Evolutionary conservation across 2,797 vertebrate genomes (phyloP), one percentile per base, ranked within the genome.

Genomic region (Hemitrygon akajei): DNA sequence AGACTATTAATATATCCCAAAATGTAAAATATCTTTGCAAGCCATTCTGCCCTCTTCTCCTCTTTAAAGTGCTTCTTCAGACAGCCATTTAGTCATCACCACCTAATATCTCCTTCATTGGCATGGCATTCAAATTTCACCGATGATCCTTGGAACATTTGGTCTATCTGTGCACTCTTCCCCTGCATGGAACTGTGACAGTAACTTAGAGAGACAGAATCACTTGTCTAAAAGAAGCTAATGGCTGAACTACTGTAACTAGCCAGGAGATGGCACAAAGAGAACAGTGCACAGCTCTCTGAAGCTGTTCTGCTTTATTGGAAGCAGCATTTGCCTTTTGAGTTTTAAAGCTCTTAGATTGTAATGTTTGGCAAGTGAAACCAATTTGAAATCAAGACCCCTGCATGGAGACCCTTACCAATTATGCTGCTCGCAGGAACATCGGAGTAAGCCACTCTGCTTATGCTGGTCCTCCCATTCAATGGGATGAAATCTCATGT

Each of bases 221-320:
- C 71, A 22, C 14, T 66, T 10, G 63, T 2, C 63, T 10, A 14
- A 66, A n/a, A 89, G 66, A 16, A n/a, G 16, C 9, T 37, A 20
- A 56, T 75, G 37, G 22, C 69, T 76, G 71, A 75, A 76, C 30
- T 93, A 75, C 71, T 30, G 56, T 11, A 73, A 75, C n/a, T 56
- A 75, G 3, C 71, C 91, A 93, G 71, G 75, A 93, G 91, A 76
- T 93, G 91, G 91, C 69, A 37, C 71, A 76, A 75, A 56, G 56
- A 25, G 91, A 75, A 75, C 75, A 92, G 56, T 27, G 40, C 22
- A 30, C 20, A 7, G 69, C 27, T 75, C 14, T 66, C 27, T 37
- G n/a, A 89, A 89, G 7, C 58, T 37, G 86, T 0, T 69, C 7
- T 66, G 63, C 60, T 16, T 69, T 63, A 89, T 69, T 2, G n/a